Conservation (phyloP, 2,888 invertebrate species). For the Spodoptera exigua region DNA sequence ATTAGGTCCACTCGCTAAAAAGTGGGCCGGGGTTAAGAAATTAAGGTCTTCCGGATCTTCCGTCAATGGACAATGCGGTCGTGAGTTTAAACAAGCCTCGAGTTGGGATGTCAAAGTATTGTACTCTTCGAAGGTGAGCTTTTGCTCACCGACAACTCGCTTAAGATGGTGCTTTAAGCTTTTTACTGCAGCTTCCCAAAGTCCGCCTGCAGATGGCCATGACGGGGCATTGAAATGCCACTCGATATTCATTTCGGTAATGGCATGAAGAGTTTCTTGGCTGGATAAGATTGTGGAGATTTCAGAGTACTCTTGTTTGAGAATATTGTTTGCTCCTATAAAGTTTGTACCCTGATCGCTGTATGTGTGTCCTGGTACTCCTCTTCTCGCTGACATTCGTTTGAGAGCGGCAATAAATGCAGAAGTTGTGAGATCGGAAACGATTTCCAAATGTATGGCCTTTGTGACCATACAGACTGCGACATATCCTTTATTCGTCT, state of each 20-base stretch:
- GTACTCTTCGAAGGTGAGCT: conserved; percentile 1
- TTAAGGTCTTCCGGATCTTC: no score
- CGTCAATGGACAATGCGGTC: neutral
- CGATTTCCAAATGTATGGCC: conserved; percentile 20
- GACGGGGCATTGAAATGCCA: no score
- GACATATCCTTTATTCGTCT: conserved; percentile 19
- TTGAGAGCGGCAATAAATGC: conserved; percentile 9
- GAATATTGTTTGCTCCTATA: conserved; percentile 20
- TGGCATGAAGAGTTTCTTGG: neutral
- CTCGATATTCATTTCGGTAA: no score
- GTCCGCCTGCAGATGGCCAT: no score
- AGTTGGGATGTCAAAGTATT: conserved; percentile 1
- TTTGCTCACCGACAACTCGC: conserved; percentile 2
- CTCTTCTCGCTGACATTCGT: conserved; percentile 21
- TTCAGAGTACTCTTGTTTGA: conserved; percentile 11
- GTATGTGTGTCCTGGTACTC: conserved; percentile 12
- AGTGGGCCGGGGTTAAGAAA: conserved; percentile 7
- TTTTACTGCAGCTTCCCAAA: no score
- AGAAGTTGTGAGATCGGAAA: conserved; percentile 11
- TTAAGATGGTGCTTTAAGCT: conserved; percentile 6
- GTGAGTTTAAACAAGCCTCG: conserved; percentile 6
- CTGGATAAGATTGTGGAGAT: conserved; percentile 6
- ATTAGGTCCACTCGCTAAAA: neutral
- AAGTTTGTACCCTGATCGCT: conserved; percentile 23
- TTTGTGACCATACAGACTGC: conserved; percentile 25